phyloP scores from a whole-genome alignment of 2,113 vertebrate genomes.

The Conger conger region DNA sequence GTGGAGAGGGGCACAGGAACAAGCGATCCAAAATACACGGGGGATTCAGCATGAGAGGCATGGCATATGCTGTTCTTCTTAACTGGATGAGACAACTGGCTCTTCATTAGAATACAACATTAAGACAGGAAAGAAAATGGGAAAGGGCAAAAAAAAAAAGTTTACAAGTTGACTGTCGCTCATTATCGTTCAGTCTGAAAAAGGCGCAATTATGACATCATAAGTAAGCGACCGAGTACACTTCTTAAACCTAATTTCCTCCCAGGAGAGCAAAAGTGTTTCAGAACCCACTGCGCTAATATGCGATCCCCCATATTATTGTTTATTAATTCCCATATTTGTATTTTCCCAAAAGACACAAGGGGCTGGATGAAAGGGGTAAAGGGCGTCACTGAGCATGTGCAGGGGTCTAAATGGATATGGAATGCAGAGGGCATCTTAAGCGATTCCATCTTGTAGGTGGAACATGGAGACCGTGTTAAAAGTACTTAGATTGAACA shows the following conservation, averaged over 20 bases:
- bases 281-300: slow-evolving; percentile 26
- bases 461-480: neutral
- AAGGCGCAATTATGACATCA: slow-evolving; percentile 19
- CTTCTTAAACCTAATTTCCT: slow-evolving; percentile 15
- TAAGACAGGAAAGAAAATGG: neutral
- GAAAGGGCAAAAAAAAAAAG: neutral
- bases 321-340: slow-evolving; percentile 17
- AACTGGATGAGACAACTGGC: neutral
- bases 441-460: neutral
- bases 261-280: neutral
- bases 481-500: neutral
- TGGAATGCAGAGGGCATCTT: neutral
- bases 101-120: neutral
- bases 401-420: neutral
- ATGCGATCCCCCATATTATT: slow-evolving; percentile 20
- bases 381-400: neutral
- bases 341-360: slow-evolving; percentile 12
- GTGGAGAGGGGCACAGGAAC: slow-evolving; percentile 45
- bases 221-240: slow-evolving; percentile 8
- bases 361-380: slow-evolving; percentile 3
- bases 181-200: slow-evolving; percentile 22
- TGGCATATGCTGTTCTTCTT: neutral
- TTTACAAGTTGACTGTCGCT: neutral
- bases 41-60: neutral
- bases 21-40: neutral